phyloP scores from a whole-genome alignment of 2,888 invertebrate species.

The Taphrorychus bicolor region DNA sequence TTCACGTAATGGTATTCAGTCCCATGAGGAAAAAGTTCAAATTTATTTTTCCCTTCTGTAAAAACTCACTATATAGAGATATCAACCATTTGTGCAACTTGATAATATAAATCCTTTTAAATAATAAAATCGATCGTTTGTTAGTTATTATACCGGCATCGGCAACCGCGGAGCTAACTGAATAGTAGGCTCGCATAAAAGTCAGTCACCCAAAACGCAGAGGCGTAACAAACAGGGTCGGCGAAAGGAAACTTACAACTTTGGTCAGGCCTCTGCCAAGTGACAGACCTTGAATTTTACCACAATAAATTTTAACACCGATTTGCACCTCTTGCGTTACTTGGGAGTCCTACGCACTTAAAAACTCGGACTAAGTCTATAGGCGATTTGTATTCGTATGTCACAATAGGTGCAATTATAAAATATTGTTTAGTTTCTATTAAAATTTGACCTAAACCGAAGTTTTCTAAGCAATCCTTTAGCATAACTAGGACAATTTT shows the following conservation, averaged over 20 bases:
- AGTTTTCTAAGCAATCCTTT: too few relatives aligned
- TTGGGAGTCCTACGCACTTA: slow-evolving; percentile 23
- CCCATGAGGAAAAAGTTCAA: too few relatives aligned
- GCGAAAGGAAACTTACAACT: slow-evolving; percentile 40
- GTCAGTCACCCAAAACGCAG: slow-evolving; percentile 39
- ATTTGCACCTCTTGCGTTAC: slow-evolving; percentile 33
- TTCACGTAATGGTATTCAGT: too few relatives aligned
- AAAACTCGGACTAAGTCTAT: background rate
- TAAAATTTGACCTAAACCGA: too few relatives aligned
- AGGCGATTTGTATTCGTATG: background rate
- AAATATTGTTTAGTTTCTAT: too few relatives aligned
- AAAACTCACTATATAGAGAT: too few relatives aligned
- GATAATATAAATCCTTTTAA: too few relatives aligned
- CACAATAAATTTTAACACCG: slow-evolving; percentile 33
- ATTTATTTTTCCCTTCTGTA: too few relatives aligned
- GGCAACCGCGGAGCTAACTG: slow-evolving; percentile 9
- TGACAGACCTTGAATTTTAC: slow-evolving; percentile 39
- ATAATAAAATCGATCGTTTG: background rate
- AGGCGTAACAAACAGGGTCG: slow-evolving; percentile 41
- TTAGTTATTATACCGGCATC: background rate
- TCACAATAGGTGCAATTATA: too few relatives aligned
- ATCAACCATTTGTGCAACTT: too few relatives aligned
- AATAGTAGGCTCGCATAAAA: slow-evolving; percentile 27
- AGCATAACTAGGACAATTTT: too few relatives aligned
- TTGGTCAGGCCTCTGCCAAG: slow-evolving; percentile 28